These are phyloP conservation scores for Carapus acus DNA, from an alignment of 2,797 vertebrate genomes.

Conservation along the genomic window DNA sequence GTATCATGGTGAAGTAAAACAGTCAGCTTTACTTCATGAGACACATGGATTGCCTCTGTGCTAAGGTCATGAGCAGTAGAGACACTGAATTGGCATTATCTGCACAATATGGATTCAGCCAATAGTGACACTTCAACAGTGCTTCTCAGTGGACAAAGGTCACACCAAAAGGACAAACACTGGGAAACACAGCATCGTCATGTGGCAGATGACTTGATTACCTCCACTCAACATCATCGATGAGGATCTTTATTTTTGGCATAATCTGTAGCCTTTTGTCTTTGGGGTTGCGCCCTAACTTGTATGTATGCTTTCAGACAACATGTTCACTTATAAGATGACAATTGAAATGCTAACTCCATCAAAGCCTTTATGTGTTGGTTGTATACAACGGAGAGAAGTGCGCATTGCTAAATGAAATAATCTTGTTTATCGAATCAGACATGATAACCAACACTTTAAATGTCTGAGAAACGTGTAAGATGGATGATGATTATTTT, in stretches of 20 bases:
- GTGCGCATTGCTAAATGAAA: constrained; percentile 50
- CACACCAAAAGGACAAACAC: constrained; percentile 1
- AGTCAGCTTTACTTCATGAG: not conserved
- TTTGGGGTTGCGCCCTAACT: constrained; percentile 33
- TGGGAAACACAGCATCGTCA: constrained; percentile 8
- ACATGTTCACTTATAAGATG: constrained; percentile 43
- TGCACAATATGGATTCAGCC: not conserved
- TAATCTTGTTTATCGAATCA: too few relatives aligned
- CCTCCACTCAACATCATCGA: constrained; percentile 14
- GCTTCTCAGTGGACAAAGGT: not conserved
- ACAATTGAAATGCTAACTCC: constrained; percentile 54
- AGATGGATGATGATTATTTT: too few relatives aligned
- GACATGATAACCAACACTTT: too few relatives aligned
- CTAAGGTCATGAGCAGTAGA: too few relatives aligned
- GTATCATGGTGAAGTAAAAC: too few relatives aligned
- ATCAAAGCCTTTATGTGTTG: constrained; percentile 41
- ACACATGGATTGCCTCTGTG: too few relatives aligned
- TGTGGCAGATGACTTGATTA: constrained; percentile 27
- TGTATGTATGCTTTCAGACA: constrained; percentile 38
- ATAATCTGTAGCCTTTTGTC: constrained; percentile 15
- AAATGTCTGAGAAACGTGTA: too few relatives aligned
- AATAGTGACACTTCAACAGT: constrained; percentile 6
- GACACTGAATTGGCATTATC: not conserved
- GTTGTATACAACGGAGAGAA: constrained; percentile 33
- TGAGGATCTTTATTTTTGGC: constrained; percentile 23